Evolutionary conservation across 2,797 vertebrate genomes (phyloP).

Genomic region (Trachops cirrhosus): DNA sequence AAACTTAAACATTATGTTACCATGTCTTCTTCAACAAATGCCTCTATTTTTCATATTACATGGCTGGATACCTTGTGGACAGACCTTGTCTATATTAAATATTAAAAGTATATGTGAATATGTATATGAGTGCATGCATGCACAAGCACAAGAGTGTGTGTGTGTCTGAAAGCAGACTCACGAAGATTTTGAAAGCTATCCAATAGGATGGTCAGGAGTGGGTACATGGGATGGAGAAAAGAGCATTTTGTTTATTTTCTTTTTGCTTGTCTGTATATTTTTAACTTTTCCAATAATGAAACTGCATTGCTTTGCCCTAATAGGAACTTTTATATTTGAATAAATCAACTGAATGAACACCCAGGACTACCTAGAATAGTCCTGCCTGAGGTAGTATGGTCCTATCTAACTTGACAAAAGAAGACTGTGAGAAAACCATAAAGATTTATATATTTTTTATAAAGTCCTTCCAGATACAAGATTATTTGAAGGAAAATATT

Average conservation of each 20-base stretch:
- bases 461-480: not conserved
- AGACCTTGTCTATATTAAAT: not conserved
- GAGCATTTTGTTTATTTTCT: not conserved
- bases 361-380: not conserved
- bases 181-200: not conserved
- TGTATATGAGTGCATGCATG: not conserved
- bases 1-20: not conserved
- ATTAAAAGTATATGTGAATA: not conserved
- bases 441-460: not conserved
- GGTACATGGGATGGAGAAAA: not conserved
- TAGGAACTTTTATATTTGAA: not conserved
- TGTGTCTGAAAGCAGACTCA: not conserved
- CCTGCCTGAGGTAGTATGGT: not conserved
- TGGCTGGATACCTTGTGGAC: not conserved
- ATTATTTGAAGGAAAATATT: constrained; percentile 6
- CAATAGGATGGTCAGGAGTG: not conserved
- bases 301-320: not conserved
- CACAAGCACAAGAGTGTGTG: not conserved
- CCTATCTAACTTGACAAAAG: not conserved
- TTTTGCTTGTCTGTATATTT: not conserved
- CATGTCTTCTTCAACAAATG: not conserved
- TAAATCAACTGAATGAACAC: not conserved
- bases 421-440: not conserved
- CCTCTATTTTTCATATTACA: not conserved
- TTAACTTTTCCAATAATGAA: not conserved